phyloP scores from a whole-genome alignment of 2,113 vertebrate species.

The Stictonetta naevosa region DNA sequence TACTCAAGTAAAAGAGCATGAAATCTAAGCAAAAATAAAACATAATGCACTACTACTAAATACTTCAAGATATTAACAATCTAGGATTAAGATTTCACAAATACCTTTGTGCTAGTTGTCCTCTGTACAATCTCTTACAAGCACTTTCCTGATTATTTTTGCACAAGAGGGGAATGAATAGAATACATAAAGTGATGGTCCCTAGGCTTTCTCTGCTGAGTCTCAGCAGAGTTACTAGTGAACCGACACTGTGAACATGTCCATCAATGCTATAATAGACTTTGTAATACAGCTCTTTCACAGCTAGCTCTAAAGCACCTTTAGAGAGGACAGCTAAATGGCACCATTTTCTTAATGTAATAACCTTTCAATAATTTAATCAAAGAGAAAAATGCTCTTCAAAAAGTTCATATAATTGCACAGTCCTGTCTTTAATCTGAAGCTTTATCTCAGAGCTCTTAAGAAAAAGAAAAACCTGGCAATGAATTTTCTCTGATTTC shows the following conservation, averaged over 20 bases:
- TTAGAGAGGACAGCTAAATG: not conserved
- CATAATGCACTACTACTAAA: not conserved
- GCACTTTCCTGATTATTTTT: not conserved
- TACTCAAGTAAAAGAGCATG: not conserved
- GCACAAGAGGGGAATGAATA: not conserved
- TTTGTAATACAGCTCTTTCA: not conserved
- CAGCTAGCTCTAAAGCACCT: not conserved
- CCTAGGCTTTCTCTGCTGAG: not conserved
- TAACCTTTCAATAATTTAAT: conserved; percentile 38
- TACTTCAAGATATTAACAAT: not conserved
- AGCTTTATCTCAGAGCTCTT: not conserved
- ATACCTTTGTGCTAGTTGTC: not conserved
- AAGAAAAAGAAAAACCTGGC: not conserved
- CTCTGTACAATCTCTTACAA: not conserved
- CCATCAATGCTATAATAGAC: not conserved
- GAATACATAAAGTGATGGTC: not conserved
- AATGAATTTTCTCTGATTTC: not conserved
- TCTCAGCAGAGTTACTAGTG: not conserved
- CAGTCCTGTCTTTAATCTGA: not conserved
- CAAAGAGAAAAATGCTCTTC: conserved; percentile 6
- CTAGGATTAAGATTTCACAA: not conserved
- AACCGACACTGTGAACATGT: not conserved
- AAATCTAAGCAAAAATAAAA: not conserved
- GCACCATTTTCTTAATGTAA: not conserved
- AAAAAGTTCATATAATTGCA: not conserved